Base-by-base conservation (phyloP, 2,797 vertebrate species). In the Phoebastria nigripes region DNA sequence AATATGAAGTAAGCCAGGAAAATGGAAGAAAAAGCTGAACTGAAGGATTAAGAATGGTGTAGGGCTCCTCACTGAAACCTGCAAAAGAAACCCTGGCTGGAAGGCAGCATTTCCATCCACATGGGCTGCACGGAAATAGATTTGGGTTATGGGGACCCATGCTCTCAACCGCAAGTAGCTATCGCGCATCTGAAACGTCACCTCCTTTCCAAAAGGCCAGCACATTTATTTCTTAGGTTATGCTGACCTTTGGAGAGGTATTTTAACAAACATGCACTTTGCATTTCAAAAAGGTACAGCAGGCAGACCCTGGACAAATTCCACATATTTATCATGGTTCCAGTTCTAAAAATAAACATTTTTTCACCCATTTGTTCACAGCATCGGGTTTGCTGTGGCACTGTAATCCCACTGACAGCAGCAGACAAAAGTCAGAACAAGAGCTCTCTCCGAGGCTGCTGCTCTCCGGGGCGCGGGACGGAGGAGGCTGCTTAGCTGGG, bases 231-330 rank as follows among this genome's bases (percentile, higher is more conserved):
- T 56, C 33, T 3, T 80, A 70, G 94, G 72, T 90, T 95, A 70
- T 9, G n/a, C 58, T 96, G 91, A 96, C 87, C 94, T 94, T 96
- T 93, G 70, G 70, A 90, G 74, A 90, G 41, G 82, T 51, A 92
- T 93, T 96, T 87, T 90, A 90, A 86, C 79, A 73, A 79, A 67
- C 63, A 8, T 3, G 26, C 78, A 76, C 61, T 95, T 72, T 88
- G 93, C 76, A 93, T 95, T 91, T 90, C 73, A 93, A 61, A 96
- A 89, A 94, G 74, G 63, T 81, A 88, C 72, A 54, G 62, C 77
- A 84, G 78, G 67, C 91, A 91, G 82, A 93, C 56, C 16, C 56
- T 93, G 92, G 83, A 69, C 47, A 89, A 93, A 94, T 69, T 92
- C 83, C 89, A 87, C 72, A 37, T 93, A 93, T 88, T 87, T 82